A percentile compares a stretch with the other conserved stretches of the same genome.
Conservation (phyloP, 2,888 invertebrate species). For the Melipona beecheii region DNA sequence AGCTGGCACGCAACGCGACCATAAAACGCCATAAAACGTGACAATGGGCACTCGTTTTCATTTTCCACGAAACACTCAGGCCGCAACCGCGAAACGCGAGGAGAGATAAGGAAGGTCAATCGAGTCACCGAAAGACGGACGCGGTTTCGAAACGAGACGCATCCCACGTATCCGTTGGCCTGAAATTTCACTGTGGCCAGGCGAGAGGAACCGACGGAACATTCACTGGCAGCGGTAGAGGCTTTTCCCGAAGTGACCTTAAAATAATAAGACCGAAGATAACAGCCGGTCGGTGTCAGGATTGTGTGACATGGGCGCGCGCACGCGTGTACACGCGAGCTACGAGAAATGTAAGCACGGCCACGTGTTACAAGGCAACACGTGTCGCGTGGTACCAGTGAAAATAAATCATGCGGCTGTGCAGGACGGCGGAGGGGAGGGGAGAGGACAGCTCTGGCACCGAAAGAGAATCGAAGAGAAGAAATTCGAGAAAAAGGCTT, state of each 20-base stretch:
- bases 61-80: conserved; percentile 15
- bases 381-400: conserved; percentile 78
- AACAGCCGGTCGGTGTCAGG: conserved; percentile 60
- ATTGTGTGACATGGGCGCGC: conserved; percentile 19
- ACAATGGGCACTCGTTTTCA: neutral
- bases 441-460: conserved; percentile 18
- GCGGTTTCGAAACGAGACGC: neutral
- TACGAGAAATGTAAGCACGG: conserved; percentile 72
- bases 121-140: neutral
- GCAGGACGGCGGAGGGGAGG: neutral
- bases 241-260: conserved; percentile 52
- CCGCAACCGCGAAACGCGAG: neutral
- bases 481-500: conserved; percentile 76
- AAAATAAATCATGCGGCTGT: conserved; percentile 77
- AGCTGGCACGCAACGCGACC: neutral
- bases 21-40: neutral
- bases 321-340: conserved; percentile 34
- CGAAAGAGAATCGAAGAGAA: conserved; percentile 53
- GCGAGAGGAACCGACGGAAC: conserved; percentile 29
- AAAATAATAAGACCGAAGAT: conserved; percentile 67
- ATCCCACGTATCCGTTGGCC: neutral
- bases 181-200: conserved; percentile 16
- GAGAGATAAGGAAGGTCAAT: neutral
- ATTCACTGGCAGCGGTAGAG: conserved; percentile 14
- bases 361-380: conserved; percentile 76